A percentile compares a stretch with the other conserved stretches of the same genome.
These are phyloP conservation scores for Sarcophaga carnaria DNA, from an alignment of 2,888 invertebrate genomes.

Conservation along the genomic window DNA sequence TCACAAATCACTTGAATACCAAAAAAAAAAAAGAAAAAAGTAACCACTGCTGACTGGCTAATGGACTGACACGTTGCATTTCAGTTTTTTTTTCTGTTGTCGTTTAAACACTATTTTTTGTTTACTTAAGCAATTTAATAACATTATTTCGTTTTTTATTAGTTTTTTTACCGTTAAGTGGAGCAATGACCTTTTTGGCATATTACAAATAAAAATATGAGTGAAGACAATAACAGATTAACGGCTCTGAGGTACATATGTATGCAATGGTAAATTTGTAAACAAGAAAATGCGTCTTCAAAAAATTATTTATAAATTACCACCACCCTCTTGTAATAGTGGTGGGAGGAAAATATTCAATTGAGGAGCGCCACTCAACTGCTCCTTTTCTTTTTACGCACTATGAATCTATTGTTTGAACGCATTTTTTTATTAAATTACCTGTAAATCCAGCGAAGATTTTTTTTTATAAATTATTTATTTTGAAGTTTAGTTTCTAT, in stretches of 20 bases:
- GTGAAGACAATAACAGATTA: conserved; percentile 3
- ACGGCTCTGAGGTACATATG: background rate
- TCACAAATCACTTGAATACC: background rate
- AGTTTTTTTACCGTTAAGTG: conserved; percentile 35
- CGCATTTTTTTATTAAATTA: conserved; percentile 24
- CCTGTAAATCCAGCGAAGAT: conserved; percentile 36
- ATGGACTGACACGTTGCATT: conserved; percentile 62
- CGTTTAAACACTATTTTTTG: background rate
- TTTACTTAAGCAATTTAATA: conserved; percentile 2
- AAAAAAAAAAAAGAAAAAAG: background rate
- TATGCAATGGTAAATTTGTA: background rate
- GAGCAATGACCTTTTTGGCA: conserved; percentile 35
- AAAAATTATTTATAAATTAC: background rate
- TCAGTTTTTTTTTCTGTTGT: conserved; percentile 2
- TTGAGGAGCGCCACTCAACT: conserved; percentile 30
- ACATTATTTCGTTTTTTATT: conserved; percentile 13
- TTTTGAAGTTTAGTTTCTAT: background rate
- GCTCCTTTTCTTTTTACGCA: background rate
- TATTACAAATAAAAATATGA: background rate
- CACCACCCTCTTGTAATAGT: conserved; percentile 32
- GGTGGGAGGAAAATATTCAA: background rate
- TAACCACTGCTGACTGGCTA: conserved; percentile 11
- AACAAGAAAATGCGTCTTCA: conserved; percentile 8
- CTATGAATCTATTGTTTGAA: background rate
- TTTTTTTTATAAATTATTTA: background rate